Percentiles rank a stretch among this genome's conserved stretches.
These are phyloP conservation scores for Gnatocerus cornutus DNA, from an alignment of 2,888 invertebrate species.

Conservation along the genomic window DNA sequence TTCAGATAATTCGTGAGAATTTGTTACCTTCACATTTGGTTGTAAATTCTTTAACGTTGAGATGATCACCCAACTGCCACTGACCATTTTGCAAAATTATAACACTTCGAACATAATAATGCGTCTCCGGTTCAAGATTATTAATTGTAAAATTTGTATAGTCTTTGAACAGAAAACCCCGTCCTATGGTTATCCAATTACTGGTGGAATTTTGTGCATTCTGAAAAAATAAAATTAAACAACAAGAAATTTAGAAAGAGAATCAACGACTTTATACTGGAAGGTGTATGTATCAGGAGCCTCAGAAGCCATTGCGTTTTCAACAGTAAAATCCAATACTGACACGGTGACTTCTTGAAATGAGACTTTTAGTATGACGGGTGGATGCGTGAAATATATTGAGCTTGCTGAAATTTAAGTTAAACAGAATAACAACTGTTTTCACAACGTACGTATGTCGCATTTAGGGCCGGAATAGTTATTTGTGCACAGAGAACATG, in stretches of 20 bases:
- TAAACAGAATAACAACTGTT: too few relatives aligned
- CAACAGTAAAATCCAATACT: neutral
- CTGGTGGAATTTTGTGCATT: neutral
- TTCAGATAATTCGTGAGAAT: neutral
- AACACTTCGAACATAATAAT: neutral
- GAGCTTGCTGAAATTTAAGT: constrained; percentile 11
- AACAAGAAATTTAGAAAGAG: neutral
- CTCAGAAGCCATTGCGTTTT: neutral
- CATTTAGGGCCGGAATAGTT: constrained; percentile 24
- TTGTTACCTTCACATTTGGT: constrained; percentile 9
- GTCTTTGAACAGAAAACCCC: neutral
- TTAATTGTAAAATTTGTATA: neutral
- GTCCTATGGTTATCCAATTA: neutral
- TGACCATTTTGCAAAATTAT: neutral
- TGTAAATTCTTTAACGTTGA: neutral
- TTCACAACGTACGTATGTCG: constrained; percentile 21
- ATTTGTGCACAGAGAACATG: constrained; percentile 4
- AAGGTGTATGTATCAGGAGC: neutral
- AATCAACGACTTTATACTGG: constrained; percentile 23
- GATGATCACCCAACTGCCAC: neutral
- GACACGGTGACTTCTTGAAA: constrained; percentile 3
- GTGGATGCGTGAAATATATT: neutral
- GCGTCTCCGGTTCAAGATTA: neutral
- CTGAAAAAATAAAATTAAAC: constrained; percentile 6
- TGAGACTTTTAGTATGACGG: neutral